These are phyloP conservation scores for Rhingia rostrata DNA, from an alignment of 2,888 invertebrate genomes.

Conservation along the genomic window DNA sequence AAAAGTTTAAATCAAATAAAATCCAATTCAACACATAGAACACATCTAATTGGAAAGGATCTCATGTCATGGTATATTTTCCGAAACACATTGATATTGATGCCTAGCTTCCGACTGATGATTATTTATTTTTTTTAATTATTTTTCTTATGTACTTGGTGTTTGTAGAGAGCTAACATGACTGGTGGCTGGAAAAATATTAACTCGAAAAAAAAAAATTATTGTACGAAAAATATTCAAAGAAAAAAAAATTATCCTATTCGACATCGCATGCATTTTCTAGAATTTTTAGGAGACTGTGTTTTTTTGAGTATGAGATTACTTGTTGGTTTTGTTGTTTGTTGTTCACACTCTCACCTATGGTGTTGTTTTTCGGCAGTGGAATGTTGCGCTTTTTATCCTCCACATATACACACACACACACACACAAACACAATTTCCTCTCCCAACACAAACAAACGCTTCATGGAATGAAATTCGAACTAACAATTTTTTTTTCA, in stretches of 20 bases:
- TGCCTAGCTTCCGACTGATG: slow-evolving; percentile 21
- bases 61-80: slow-evolving; percentile 1
- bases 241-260: slow-evolving; percentile 16
- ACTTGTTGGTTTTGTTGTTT: slow-evolving; percentile 55
- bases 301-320: slow-evolving; percentile 4
- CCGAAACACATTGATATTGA: slow-evolving; percentile 4
- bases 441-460: not conserved
- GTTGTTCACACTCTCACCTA: slow-evolving; percentile 60
- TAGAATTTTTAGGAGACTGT: slow-evolving; percentile 50
- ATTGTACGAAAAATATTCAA: slow-evolving; percentile 10
- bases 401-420: not conserved
- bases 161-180: slow-evolving; percentile 49
- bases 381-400: slow-evolving; percentile 64
- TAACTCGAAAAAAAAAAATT: not conserved
- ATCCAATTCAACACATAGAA: slow-evolving; percentile 15
- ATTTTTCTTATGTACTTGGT: slow-evolving; percentile 31
- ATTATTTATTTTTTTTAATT: slow-evolving; percentile 23
- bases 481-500: slow-evolving; percentile 7
- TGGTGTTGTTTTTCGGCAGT: slow-evolving; percentile 61
- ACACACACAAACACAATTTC: not conserved
- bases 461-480: not conserved
- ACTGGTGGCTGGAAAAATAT: slow-evolving; percentile 56
- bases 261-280: slow-evolving; percentile 72
- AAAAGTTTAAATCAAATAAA: not conserved
- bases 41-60: slow-evolving; percentile 16